Evolutionary conservation across 2,113 vertebrate species (phyloP).

Genomic region (Actenoides hombroni): DNA sequence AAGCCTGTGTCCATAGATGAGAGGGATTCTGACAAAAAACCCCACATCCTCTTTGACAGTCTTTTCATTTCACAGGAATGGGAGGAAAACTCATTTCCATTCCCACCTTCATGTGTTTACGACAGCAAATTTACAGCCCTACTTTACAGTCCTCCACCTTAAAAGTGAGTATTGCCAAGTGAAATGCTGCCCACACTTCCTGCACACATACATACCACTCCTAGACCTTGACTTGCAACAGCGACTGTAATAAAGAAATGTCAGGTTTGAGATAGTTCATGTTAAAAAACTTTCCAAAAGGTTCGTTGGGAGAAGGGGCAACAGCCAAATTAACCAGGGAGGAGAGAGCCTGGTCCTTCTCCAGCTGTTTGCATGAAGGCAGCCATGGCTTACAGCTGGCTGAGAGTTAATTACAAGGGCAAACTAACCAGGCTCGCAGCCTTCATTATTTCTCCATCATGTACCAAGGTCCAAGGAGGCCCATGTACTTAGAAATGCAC

Average conservation of each 20-base stretch:
- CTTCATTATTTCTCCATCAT: neutral
- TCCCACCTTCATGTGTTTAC: neutral
- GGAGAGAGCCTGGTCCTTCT: neutral
- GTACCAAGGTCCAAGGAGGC: neutral
- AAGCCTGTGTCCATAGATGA: neutral
- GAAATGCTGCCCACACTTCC: neutral
- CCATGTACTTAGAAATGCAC: neutral
- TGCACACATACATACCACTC: neutral
- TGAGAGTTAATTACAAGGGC: neutral
- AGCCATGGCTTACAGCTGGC: neutral
- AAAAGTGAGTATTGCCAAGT: neutral
- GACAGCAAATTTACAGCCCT: neutral
- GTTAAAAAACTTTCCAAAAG: neutral
- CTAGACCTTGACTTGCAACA: neutral
- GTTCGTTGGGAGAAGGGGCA: neutral
- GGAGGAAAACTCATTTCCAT: fast-evolving
- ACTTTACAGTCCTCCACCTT: fast-evolving
- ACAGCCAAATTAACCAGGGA: neutral
- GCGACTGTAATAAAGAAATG: neutral
- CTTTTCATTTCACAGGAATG: neutral
- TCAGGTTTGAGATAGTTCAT: neutral
- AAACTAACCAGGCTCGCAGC: neutral
- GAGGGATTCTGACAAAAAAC: neutral
- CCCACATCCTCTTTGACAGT: fast-evolving
- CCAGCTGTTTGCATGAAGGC: neutral